These are phyloP conservation scores for Trissonchulus latispiculum DNA, from an alignment of 2,888 invertebrate species.

Conservation along the genomic window DNA sequence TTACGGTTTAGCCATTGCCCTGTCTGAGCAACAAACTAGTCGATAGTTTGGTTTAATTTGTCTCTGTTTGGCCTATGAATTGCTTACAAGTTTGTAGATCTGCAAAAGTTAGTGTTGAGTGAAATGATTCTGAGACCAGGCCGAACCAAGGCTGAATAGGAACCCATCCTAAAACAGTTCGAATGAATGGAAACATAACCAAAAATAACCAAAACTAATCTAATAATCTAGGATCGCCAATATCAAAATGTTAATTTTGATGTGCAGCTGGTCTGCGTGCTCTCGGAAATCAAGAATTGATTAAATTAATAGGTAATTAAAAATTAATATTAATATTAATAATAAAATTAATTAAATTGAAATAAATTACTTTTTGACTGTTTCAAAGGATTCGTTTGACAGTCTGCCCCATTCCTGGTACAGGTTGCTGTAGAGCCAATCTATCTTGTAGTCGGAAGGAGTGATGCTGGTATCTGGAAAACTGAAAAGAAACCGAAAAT, in stretches of 20 bases:
- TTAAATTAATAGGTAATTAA: too few relatives aligned
- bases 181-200: too few relatives aligned
- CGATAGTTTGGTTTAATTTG: neutral
- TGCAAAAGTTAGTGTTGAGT: slow-evolving; percentile 1
- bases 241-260: too few relatives aligned
- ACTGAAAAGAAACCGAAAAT: neutral
- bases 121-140: slow-evolving; percentile 9
- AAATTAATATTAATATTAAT: neutral
- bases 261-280: too few relatives aligned
- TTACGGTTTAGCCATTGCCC: too few relatives aligned
- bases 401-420: neutral
- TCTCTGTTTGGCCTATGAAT: neutral
- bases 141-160: neutral
- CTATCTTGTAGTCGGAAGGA: neutral
- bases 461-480: neutral
- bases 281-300: too few relatives aligned
- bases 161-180: slow-evolving; percentile 10
- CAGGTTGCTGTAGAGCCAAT: neutral
- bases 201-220: too few relatives aligned
- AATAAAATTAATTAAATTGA: neutral
- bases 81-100: neutral
- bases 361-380: neutral
- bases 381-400: neutral
- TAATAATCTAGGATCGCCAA: too few relatives aligned
- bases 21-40: too few relatives aligned